phyloP scores from a whole-genome alignment of 2,888 invertebrate species.

The Falcaria lacertinaria region DNA sequence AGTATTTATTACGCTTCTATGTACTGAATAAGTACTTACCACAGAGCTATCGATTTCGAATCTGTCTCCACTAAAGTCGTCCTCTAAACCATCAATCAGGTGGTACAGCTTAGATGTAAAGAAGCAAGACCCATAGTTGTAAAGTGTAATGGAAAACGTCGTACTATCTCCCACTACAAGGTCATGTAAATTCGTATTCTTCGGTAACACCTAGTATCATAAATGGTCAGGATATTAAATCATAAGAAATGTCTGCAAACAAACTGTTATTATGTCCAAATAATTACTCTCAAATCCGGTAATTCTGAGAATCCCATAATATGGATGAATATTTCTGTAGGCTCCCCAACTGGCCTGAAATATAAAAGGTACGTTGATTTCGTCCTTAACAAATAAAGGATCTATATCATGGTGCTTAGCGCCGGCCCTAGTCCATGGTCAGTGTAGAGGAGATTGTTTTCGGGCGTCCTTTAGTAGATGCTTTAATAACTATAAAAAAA shows the following conservation, averaged over 20 bases:
- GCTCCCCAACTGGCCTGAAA: constrained; percentile 65
- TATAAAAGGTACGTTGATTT: too few relatives aligned
- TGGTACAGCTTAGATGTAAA: constrained; percentile 61
- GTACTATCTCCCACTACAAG: constrained; percentile 50
- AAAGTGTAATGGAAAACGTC: constrained; percentile 44
- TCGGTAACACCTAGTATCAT: constrained; percentile 55
- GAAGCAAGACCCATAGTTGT: constrained; percentile 59
- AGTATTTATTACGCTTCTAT: too few relatives aligned
- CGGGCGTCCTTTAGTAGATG: too few relatives aligned
- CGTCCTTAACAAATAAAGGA: too few relatives aligned
- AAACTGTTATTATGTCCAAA: too few relatives aligned
- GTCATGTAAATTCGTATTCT: constrained; percentile 56
- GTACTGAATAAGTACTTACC: constrained; percentile 36
- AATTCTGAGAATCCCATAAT: constrained; percentile 65
- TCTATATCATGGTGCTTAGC: too few relatives aligned
- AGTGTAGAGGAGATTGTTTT: too few relatives aligned
- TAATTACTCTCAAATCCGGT: constrained; percentile 57
- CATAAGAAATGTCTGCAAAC: too few relatives aligned
- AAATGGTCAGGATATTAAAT: too few relatives aligned
- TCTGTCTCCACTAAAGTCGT: constrained; percentile 51
- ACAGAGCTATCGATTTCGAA: constrained; percentile 54
- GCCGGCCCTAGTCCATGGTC: too few relatives aligned
- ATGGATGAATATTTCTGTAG: constrained; percentile 56
- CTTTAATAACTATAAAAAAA: too few relatives aligned
- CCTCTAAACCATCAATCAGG: constrained; percentile 54